Base-by-base conservation (phyloP, 53 echinoderm and acorn worm genomes). In the Crossaster papposus region DNA sequence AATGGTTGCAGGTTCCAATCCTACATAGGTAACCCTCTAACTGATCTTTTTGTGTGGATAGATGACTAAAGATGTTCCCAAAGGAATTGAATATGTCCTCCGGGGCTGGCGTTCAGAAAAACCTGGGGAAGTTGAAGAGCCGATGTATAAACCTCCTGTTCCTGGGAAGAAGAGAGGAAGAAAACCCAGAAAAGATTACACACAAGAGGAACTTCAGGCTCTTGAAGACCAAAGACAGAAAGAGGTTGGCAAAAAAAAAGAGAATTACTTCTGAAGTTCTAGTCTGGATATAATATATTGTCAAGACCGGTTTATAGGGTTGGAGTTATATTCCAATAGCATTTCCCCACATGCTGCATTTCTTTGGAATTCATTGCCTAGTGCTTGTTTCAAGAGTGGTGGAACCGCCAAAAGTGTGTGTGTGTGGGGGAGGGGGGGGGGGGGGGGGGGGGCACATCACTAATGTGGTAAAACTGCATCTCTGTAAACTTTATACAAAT, bases 71-170 rank as follows among this genome's bases (percentile, higher is more conserved):
- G 94, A 97, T 86, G 93, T 97, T 2, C 22, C 81, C 15, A 88
- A 92, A n/a, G 97, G 97, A 14, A 89, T 90, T 54, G 97, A 97
- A 63, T 95, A 95, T 89, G 93, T 90, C 18, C 72, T 97, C 22
- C 79, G 94, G 50, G 97, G 97, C 7, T 50, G 93, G 38, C 81
- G 90, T 14, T 76, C 81, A 12, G 90, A 90, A 33, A 72, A 52
- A 14, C 70, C 71, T 0, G 84, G 72, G 78, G 93, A 90, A 75
- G 64, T 79, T 24, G 92, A 90, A 30, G 93, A 91, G 17, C 70
- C 91, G 32, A 81, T 79, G 26, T 65, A 36, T 31, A 86, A 91
- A 35, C 77, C 92, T 13, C 91, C 92, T 37, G 76, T 84, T 3
- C 93, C 93, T 17, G 83, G 79, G 32, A 92, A 93, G 79, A 95